A percentile compares a stretch with the other conserved stretches of the same genome.
Conservation (phyloP, 1,140 invertebrate genomes). For the Danaus melanippus region DNA sequence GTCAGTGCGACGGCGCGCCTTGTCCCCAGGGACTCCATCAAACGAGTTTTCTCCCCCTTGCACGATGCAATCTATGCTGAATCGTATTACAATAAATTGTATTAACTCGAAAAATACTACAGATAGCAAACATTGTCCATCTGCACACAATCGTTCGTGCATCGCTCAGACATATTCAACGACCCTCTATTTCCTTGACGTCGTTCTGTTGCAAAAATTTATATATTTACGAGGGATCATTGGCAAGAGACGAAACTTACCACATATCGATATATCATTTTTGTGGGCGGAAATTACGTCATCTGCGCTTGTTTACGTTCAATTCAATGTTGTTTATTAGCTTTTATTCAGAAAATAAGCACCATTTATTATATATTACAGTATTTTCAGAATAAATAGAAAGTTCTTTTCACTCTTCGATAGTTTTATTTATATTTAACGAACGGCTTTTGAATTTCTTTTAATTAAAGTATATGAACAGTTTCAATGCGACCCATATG, state of each 20-base stretch:
- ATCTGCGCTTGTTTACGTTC: conserved; percentile 48
- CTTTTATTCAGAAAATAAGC: conserved; percentile 21
- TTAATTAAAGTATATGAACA: conserved; percentile 9
- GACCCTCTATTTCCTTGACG: conserved; percentile 52
- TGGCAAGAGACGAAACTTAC: conserved; percentile 52
- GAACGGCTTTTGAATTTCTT: conserved; percentile 1
- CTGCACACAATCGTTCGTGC: conserved; percentile 62
- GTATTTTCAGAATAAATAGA: conserved; percentile 5
- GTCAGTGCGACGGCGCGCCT: conserved; percentile 51
- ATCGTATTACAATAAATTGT: conserved; percentile 73
- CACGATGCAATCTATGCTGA: conserved; percentile 71
- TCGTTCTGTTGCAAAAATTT: conserved; percentile 52
- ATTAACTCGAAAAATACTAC: conserved; percentile 71
- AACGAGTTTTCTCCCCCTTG: conserved; percentile 67
- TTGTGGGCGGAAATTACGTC: conserved; percentile 60
- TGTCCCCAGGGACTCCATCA: conserved; percentile 66
- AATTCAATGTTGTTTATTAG: conserved; percentile 38
- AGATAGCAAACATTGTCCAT: conserved; percentile 71
- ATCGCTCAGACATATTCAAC: conserved; percentile 36
- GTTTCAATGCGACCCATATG: conserved; percentile 4
- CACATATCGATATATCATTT: conserved; percentile 64
- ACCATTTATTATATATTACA: conserved; percentile 5
- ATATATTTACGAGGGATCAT: conserved; percentile 69
- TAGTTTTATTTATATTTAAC: neutral
- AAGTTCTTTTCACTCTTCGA: conserved; percentile 1